Evolutionary conservation across 2,797 vertebrate species (phyloP).

Genomic region (Periparus ater): DNA sequence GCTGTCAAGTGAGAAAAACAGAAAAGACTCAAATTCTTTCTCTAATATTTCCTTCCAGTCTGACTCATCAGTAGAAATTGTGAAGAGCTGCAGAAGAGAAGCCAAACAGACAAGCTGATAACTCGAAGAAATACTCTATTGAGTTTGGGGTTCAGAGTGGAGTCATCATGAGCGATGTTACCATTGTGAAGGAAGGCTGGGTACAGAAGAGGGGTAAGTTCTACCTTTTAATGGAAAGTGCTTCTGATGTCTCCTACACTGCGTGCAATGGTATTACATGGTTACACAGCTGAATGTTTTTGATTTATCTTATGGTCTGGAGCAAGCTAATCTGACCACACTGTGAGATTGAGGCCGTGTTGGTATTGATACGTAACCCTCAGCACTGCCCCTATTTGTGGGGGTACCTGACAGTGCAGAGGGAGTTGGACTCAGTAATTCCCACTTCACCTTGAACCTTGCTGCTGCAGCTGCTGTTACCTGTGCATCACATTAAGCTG

Average conservation of each 20-base stretch:
- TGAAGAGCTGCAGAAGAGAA: constrained; percentile 82
- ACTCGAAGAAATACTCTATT: constrained; percentile 77
- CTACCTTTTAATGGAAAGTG: neutral
- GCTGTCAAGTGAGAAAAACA: constrained; percentile 79
- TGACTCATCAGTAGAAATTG: constrained; percentile 92
- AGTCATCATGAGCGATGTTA: constrained; percentile 99
- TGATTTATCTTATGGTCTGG: constrained; percentile 18
- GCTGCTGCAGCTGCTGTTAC: neutral
- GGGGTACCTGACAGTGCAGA: neutral
- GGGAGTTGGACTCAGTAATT: neutral
- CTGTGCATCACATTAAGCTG: neutral
- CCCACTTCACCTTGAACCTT: neutral
- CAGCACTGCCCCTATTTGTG: neutral
- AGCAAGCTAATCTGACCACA: neutral
- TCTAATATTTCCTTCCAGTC: constrained; percentile 90
- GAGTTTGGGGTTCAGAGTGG: constrained; percentile 86
- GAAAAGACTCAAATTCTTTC: constrained; percentile 79
- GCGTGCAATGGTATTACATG: neutral
- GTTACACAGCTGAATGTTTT: neutral
- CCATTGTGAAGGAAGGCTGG: constrained; percentile 99
- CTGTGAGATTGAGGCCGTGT: neutral
- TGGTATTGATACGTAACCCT: neutral
- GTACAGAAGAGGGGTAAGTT: constrained; percentile 98
- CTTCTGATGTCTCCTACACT: rapidly evolving
- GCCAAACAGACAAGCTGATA: constrained; percentile 80